Evolutionary conservation across 1,140 invertebrate species (phyloP).

Genomic region (Anastrepha ludens): DNA sequence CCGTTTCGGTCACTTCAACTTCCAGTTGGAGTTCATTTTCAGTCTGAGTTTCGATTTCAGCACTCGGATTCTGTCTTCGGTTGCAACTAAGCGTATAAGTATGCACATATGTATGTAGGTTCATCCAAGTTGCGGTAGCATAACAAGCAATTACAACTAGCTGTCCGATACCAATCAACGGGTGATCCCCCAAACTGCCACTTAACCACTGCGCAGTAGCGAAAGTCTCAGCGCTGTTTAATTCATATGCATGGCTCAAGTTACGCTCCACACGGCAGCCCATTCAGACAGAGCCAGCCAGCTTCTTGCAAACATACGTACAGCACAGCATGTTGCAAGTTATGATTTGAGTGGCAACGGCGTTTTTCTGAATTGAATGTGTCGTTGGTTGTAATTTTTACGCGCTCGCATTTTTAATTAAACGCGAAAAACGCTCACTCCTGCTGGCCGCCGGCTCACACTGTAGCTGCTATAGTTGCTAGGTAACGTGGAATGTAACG

Average conservation of each 20-base stretch:
- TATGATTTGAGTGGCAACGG: conserved; percentile 50
- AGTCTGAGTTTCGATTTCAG: conserved; percentile 37
- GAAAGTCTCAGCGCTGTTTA: neutral
- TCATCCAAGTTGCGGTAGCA: conserved; percentile 5
- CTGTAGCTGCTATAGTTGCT: neutral
- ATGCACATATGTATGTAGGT: too few species aligned
- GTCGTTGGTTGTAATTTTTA: conserved; percentile 43
- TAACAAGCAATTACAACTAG: conserved; percentile 49
- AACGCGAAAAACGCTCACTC: conserved; percentile 41
- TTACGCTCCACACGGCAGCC: neutral
- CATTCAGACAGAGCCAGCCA: neutral
- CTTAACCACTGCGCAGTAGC: neutral
- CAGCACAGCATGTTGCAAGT: conserved; percentile 37
- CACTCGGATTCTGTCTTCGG: neutral
- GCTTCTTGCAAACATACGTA: neutral
- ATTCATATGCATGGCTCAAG: neutral
- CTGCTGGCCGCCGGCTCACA: neutral
- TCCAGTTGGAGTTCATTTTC: conserved; percentile 21
- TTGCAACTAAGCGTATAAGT: neutral
- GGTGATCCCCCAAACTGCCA: conserved; percentile 42
- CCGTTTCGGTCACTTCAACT: conserved; percentile 1
- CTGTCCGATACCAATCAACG: conserved; percentile 18
- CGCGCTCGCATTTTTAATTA: conserved; percentile 50
- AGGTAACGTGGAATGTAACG: too few species aligned
- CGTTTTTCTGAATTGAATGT: conserved; percentile 7